Percentiles rank a stretch among this genome's conserved stretches.
These are phyloP conservation scores for Cylindroiulus punctatus DNA, from an alignment of 2,888 invertebrate genomes.

Conservation along the genomic window DNA sequence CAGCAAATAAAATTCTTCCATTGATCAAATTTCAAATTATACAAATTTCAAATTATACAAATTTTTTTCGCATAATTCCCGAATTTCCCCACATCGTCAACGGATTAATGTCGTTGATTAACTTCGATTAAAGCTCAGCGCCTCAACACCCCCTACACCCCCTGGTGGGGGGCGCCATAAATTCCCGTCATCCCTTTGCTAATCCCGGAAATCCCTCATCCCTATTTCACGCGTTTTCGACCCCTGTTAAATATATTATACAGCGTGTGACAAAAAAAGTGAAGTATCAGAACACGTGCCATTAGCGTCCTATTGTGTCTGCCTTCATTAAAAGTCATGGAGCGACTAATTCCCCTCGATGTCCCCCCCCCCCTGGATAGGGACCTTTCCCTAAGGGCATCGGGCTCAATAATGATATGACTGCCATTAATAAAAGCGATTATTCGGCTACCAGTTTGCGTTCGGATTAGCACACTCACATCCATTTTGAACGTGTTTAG, in stretches of 20 bases:
- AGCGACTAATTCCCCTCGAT: not conserved
- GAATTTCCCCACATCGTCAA: not conserved
- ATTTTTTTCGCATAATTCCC: not conserved
- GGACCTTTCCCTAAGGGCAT: not conserved
- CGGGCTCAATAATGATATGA: constrained; percentile 11
- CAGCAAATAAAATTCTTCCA: too few relatives aligned
- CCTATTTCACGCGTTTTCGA: not conserved
- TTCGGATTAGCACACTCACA: not conserved
- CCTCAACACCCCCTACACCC: not conserved
- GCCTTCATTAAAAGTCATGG: constrained; percentile 46
- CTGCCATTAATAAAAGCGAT: constrained; percentile 43
- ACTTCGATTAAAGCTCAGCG: not conserved
- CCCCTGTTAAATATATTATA: not conserved
- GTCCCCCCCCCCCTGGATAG: not conserved
- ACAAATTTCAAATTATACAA: not conserved
- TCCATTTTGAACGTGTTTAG: constrained; percentile 24
- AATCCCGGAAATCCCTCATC: not conserved
- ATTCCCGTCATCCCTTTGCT: constrained; percentile 8
- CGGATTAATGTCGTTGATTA: not conserved
- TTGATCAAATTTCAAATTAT: too few relatives aligned
- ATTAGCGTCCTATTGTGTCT: not conserved
- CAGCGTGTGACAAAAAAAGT: constrained; percentile 7
- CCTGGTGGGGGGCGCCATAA: not conserved
- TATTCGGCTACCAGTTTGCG: not conserved
- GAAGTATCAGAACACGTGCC: not conserved